Evolutionary conservation across 2,888 invertebrate species (phyloP).

Genomic region (Drosophila neonasuta): DNA sequence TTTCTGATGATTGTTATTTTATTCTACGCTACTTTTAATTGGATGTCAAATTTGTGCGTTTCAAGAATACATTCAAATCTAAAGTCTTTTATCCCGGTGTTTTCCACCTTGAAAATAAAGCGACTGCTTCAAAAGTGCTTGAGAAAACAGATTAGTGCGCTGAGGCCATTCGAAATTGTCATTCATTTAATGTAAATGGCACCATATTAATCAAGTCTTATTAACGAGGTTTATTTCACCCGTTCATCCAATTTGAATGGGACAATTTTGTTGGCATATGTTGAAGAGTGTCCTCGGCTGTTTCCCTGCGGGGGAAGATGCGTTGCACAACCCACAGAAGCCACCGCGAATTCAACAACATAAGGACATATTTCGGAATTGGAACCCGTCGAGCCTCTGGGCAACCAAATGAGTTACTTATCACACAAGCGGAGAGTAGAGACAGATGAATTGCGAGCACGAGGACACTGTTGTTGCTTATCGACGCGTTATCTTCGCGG

Average conservation of each 20-base stretch:
- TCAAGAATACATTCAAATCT: background rate
- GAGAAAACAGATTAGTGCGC: conserved; percentile 2
- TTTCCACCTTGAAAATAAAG: background rate
- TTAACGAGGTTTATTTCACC: conserved; percentile 1
- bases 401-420: conserved; percentile 56
- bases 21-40: too few relatives aligned
- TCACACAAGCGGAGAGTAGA: conserved; percentile 30
- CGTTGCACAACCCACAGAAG: conserved; percentile 40
- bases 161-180: background rate
- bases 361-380: conserved; percentile 27
- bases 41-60: too few relatives aligned
- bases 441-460: conserved; percentile 39
- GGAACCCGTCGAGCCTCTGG: conserved; percentile 2
- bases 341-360: conserved; percentile 37
- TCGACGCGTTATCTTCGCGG: conserved; percentile 61
- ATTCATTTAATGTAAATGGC: background rate
- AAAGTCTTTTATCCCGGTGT: background rate
- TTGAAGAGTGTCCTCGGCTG: conserved; percentile 38
- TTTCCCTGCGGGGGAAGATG: conserved; percentile 4
- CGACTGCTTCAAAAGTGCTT: background rate
- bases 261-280: conserved; percentile 49
- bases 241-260: conserved; percentile 29
- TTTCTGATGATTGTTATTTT: too few relatives aligned
- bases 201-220: conserved; percentile 1
- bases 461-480: conserved; percentile 53